Base-by-base conservation (phyloP, 2,797 vertebrate species). In the Hemitrygon akajei region DNA sequence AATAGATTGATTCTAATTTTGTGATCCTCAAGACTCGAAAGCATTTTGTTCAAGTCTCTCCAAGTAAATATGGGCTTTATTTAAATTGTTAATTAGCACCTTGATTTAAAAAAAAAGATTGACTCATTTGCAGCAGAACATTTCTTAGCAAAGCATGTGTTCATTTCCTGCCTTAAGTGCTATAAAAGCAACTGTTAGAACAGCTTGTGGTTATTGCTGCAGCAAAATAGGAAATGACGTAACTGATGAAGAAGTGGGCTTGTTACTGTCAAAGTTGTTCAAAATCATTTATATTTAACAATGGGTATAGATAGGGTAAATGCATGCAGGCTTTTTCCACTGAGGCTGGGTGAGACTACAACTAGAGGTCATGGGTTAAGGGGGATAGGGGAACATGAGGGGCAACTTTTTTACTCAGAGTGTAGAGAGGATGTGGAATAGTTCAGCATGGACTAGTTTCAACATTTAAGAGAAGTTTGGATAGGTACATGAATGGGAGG, bases 151-250 rank as follows among this genome's bases (percentile, higher is more conserved):
- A 1, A 14, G 22, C 47, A 75, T 93, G 27, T 76, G 91, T n/a
- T 93, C 91, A 93, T n/a, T 93, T 93, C 91, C 91, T 93, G 91
- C 12, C 6, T 37, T 47, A 14, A 12, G 20, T 27, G 34, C 66
- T 91, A 40, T 73, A 73, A 22, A 73, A 47, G n/a, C 9, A 60
- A 91, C 66, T 73, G 91, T 71, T 75, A 75, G 76, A 93, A 30
- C 14, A 93, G 71, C 14, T 93, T 93, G 91, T 76, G 91, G 91
- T 93, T 93, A 76, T 56, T 76, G 20, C 37, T 58, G 27, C 40
- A 93, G 91, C 69, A n/a, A 37, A 20, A 25, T 76, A 75, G 69
- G 69, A 89, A 73, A 71, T 76, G 91, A 93, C 40, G 1, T 25
- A 10, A 56, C 16, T 30, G 91, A 47, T 58, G 71, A 91, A 34